Evolutionary conservation across 2,113 vertebrate species (phyloP).

Genomic region (Indicator maculatus): DNA sequence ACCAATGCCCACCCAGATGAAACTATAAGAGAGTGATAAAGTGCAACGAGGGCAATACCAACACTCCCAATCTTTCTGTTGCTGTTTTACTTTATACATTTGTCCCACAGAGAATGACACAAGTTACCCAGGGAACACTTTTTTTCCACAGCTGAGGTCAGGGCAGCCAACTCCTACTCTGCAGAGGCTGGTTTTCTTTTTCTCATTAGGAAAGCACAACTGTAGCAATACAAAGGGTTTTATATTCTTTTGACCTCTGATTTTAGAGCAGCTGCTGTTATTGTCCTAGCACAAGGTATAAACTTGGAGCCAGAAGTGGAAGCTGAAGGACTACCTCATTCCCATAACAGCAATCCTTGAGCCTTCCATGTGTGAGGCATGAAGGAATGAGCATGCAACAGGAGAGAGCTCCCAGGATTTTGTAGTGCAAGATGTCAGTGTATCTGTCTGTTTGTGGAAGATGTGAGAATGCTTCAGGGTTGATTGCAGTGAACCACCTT

Average conservation of each 20-base stretch:
- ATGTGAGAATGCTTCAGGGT: not conserved
- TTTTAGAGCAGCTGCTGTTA: not conserved
- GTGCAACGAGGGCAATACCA: not conserved
- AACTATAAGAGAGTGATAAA: not conserved
- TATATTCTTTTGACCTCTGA: not conserved
- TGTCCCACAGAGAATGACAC: not conserved
- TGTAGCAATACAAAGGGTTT: not conserved
- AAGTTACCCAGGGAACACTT: not conserved
- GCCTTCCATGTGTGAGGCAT: not conserved
- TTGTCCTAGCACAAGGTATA: not conserved
- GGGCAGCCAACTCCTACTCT: not conserved
- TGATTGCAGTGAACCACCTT: not conserved
- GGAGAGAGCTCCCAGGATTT: not conserved
- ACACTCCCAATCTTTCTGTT: not conserved
- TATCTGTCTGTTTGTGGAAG: not conserved
- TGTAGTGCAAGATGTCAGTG: not conserved
- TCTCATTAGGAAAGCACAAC: not conserved
- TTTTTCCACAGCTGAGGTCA: not conserved
- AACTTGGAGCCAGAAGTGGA: not conserved
- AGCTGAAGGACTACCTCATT: not conserved
- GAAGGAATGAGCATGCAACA: not conserved
- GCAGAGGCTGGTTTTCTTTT: not conserved
- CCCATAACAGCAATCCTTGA: not conserved
- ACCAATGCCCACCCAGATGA: not conserved
- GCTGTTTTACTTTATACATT: not conserved